These are phyloP conservation scores for Lordiphosa clarofinis DNA, from an alignment of 1,140 invertebrate genomes.

Conservation along the genomic window DNA sequence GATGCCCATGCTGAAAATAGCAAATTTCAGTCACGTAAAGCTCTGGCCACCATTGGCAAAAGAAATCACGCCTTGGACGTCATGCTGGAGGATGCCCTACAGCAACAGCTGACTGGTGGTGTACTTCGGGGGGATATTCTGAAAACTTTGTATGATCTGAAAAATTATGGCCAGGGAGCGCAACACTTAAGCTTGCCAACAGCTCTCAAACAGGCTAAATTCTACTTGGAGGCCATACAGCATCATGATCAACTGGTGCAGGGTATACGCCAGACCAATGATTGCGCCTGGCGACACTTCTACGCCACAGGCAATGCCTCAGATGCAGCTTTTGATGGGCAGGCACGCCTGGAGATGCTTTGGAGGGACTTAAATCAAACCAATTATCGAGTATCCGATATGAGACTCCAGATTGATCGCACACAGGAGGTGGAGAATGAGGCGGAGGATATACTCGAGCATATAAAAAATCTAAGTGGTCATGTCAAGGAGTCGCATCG, in stretches of 20 bases:
- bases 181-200: slow-evolving; percentile 70
- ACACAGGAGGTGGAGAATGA: slow-evolving; percentile 80
- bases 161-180: slow-evolving; percentile 61
- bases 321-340: slow-evolving; percentile 73
- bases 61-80: slow-evolving; percentile 37
- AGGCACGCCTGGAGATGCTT: slow-evolving; percentile 66
- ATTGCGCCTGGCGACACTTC: slow-evolving; percentile 68
- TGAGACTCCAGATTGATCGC: slow-evolving; percentile 62
- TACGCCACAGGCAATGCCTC: slow-evolving; percentile 71
- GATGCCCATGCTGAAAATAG: slow-evolving; percentile 68
- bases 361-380: slow-evolving; percentile 66
- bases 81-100: slow-evolving; percentile 44
- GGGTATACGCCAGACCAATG: slow-evolving; percentile 48
- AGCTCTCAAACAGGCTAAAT: slow-evolving; percentile 66
- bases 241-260: slow-evolving; percentile 55
- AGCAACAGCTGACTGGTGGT: slow-evolving; percentile 33
- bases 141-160: slow-evolving; percentile 49
- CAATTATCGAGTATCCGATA: slow-evolving; percentile 68
- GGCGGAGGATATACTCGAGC: slow-evolving; percentile 79
- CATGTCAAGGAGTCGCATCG: slow-evolving; percentile 53
- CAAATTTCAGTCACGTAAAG: slow-evolving; percentile 67
- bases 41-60: slow-evolving; percentile 50
- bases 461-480: slow-evolving; percentile 71
- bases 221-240: slow-evolving; percentile 65
- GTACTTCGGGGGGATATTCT: slow-evolving; percentile 38